phyloP scores from a whole-genome alignment of 2,113 vertebrate genomes.

The Syrmaticus mikado region DNA sequence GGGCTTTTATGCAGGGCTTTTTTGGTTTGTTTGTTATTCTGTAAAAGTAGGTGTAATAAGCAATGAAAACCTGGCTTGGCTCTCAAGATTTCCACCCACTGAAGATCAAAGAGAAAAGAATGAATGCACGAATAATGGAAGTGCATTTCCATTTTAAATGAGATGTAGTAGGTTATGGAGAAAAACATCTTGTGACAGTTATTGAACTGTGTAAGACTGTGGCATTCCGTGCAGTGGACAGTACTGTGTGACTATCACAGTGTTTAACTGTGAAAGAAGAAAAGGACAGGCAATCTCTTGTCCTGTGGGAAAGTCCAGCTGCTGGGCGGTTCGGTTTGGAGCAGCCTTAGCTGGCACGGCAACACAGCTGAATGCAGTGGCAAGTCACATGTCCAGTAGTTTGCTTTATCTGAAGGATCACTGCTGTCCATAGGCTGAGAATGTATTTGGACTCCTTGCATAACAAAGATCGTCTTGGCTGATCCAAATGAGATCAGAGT shows the following conservation, averaged over 20 bases:
- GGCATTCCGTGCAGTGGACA: not conserved
- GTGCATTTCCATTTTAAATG: conserved; percentile 41
- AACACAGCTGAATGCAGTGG: not conserved
- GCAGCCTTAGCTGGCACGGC: not conserved
- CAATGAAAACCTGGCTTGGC: not conserved
- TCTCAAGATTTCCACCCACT: not conserved
- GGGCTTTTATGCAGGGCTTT: not conserved
- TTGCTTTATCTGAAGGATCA: not conserved
- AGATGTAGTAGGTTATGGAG: conserved; percentile 39
- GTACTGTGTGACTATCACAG: not conserved
- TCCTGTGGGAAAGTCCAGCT: not conserved
- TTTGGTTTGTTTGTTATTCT: not conserved
- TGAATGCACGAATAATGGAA: not conserved
- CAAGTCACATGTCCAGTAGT: not conserved
- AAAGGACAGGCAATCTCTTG: not conserved
- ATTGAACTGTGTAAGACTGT: conserved; percentile 30
- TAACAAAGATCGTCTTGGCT: accelerated
- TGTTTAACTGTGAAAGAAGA: not conserved
- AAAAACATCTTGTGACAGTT: conserved; percentile 46
- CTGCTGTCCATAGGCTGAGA: not conserved
- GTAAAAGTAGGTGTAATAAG: conserved; percentile 7
- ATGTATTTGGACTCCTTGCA: accelerated
- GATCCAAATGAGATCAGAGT: not conserved
- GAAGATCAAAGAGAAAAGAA: conserved; percentile 31
- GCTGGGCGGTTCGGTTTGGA: not conserved